Evolutionary conservation across 2,888 invertebrate genomes (phyloP), one percentile per base, ranked within the genome.

Genomic region (Antitype chi): DNA sequence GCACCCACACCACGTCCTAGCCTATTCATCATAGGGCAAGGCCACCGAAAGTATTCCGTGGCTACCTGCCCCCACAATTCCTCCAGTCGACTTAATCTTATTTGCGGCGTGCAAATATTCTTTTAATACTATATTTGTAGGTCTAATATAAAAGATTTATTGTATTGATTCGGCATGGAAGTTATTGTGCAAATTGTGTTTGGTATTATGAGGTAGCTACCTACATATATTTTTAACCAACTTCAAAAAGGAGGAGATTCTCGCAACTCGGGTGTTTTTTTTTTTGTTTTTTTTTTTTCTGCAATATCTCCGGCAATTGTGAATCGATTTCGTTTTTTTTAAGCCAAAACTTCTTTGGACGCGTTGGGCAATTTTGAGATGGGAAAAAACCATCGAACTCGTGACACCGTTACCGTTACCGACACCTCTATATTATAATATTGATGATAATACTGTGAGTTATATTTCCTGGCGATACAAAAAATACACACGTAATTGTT

Each of bases 11-110:
- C 92, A 92, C 93, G 91, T 93, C 80, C 83, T 85, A 82, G 81
- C 90, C 92, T 92, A 93, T 94, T 94, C 92, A 93, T 94, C 93
- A 93, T 89, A 85, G 81, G 81, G 83, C 89, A 85, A 91, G 91
- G 89, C 89, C 88, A 79, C 84, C 80, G 84, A 86, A 88, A 89
- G 89, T 90, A 90, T 90, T 89, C 87, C 82, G 87, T 87, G 88
- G 78, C 85, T 90, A 91, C 92, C 91, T 91, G 90, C 82, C 86
- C 86, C 85, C 85, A 88, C 88, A 89, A 90, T 90, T 90, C 89
- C 87, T 87, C 85, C 87, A 88, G 81, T 86, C 82, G 89, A 90
- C 91, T 91, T 93, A 92, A 92, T 93, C 88, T 91, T 87, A 86
- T 90, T 91, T 89, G 86, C 86, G 85, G 87, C 85, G 87, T 87